Base-by-base conservation (phyloP, 2,888 invertebrate species). In the Mesorhabditis belari region DNA sequence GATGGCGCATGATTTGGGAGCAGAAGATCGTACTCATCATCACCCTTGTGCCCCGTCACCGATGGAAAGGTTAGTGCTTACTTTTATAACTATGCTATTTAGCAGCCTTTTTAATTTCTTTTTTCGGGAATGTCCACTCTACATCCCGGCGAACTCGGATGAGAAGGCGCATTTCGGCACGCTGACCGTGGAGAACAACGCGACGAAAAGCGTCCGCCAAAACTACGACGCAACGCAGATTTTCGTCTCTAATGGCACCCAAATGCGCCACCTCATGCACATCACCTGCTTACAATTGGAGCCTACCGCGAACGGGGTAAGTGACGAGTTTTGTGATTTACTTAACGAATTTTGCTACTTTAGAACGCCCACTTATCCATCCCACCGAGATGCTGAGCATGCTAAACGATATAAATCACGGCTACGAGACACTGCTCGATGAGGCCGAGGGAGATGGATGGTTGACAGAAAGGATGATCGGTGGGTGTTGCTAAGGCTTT, bases 381-480 rank as follows among this genome's bases (percentile, higher is more conserved):
- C 69, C 71, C 26, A 66, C 69, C 3, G 73, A 74, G 50, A 50
- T 72, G 23, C 59, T 73, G 44, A 57, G 71, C 55, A 29, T 74
- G 27, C 19, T 74, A 35, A 65, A 66, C 24, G 74, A 74, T 51
- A 67, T 73, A 62, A 74, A 74, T 58, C 51, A 66, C 63, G 71
- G 69, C 62, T 60, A 69, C 21, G 58, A 63, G 17, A 54, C 69
- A 29, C 49, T 71, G 52, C 57, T 57, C 23, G 63, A 62, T 24
- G 58, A 70, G 25, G 71, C 61, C 3, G 29, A 64, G 4, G 59
- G 52, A n/a, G 63, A 62, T 5, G 64, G 65, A n/a, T 70, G 66
- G 66, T 35, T 70, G 12, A 60, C 44, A 52, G 27, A 19, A 51
- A 28, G 12, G 58, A 55, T 19, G 53, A 55, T 63, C 65, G 25